Evolutionary conservation across 2,113 vertebrate species (phyloP), one percentile per base, ranked within the genome.

Genomic region (Cricetomys ansorgei): DNA sequence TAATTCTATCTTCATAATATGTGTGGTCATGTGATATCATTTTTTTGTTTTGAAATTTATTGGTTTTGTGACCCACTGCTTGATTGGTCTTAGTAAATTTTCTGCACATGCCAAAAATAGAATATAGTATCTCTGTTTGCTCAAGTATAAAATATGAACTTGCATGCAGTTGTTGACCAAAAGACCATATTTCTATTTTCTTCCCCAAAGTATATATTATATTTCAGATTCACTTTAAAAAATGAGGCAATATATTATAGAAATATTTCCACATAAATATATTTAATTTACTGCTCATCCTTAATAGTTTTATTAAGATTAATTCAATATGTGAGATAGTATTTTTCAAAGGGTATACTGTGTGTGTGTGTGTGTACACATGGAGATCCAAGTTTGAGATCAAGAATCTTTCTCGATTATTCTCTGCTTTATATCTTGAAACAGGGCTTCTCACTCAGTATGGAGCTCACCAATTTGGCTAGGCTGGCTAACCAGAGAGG

Each of bases 21-120:
- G 59, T 70, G 17, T 75, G 40, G 50, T 62, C 83, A 81, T 48
- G 27, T 81, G 43, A 62, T 92, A 89, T 31, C 31, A 93, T 40
- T 73, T 95, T 34, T 86, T 95, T 64, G 72, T 34, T 86, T 95
- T 64, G 72, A 93, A 89, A 94, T 86, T 53, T 89, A 81, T 81
- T 83, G 67, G 53, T n/a, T 92, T 94, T 87, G 29, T 88, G 64
- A 72, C 29, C 65, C 94, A 55, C 15, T 53, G 69, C 15, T 31
- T 72, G 64, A 95, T 40, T 57, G 70, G n/a, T 57, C 75, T 96
- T 92, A 50, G 1, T 73, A 89, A 80, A 57, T 76, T 94, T 94
- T 90, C 65, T 45, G 55, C 27, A 17, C 9, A 29, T n/a, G 11
- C 37, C 92, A 83, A 59, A 59, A 59, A 62, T 59, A 17, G n/a